Evolutionary conservation across 1,140 invertebrate species (phyloP).

Genomic region (Batillaria attramentaria): DNA sequence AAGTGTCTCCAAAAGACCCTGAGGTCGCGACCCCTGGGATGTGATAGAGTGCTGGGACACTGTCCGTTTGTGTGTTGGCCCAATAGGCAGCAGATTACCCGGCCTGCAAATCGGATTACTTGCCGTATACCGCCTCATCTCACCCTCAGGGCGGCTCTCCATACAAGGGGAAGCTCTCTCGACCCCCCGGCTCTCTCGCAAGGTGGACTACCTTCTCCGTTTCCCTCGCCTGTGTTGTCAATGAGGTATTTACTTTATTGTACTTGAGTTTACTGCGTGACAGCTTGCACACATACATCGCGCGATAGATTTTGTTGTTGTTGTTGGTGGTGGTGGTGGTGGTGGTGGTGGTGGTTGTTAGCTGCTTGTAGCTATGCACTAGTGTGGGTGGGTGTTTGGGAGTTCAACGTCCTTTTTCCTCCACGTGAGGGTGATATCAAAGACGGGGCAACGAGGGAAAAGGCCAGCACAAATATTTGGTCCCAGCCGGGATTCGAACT

Average conservation of each 20-base stretch:
- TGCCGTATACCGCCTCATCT: not conserved
- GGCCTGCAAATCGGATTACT: not conserved
- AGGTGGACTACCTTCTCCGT: not conserved
- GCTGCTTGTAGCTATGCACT: too few relatives aligned
- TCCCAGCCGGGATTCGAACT: too few relatives aligned
- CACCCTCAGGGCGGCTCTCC: not conserved
- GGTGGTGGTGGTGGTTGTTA: too few relatives aligned
- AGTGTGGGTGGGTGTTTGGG: too few relatives aligned
- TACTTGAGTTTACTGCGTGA: not conserved
- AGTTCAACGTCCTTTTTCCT: too few relatives aligned
- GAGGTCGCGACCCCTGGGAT: constrained; percentile 6
- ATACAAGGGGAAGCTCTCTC: not conserved
- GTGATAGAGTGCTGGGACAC: not conserved
- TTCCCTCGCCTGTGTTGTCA: not conserved
- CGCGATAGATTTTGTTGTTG: too few relatives aligned
- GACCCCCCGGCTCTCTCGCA: not conserved
- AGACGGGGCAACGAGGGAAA: too few relatives aligned
- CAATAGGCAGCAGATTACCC: not conserved
- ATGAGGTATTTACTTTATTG: not conserved
- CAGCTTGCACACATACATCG: not conserved
- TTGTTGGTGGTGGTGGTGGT: too few relatives aligned
- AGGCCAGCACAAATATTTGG: too few relatives aligned
- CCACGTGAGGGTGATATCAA: too few relatives aligned
- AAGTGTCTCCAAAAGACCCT: too few relatives aligned
- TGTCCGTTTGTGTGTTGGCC: not conserved